Evolutionary conservation across 2,888 invertebrate species (phyloP).

Genomic region (Drosophila borealis): DNA sequence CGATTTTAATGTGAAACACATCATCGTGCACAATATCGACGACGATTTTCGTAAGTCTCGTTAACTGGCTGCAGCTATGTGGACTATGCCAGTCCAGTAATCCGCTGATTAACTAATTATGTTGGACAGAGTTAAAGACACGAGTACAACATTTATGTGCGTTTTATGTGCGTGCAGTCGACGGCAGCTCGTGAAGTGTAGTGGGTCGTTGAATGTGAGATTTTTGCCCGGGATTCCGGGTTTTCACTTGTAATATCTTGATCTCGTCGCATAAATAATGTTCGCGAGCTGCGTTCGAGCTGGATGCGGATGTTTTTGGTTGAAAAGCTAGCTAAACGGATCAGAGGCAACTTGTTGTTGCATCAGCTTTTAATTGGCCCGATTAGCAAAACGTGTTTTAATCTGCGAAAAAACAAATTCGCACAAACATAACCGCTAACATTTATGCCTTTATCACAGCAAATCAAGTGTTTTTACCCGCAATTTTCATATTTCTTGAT

Average conservation of each 20-base stretch:
- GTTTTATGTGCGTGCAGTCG: background rate
- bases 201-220: constrained; percentile 36
- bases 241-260: constrained; percentile 43
- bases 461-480: no score
- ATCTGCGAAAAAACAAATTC: background rate
- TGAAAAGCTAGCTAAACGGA: constrained; percentile 13
- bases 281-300: background rate
- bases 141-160: background rate
- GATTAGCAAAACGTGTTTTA: constrained; percentile 52
- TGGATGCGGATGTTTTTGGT: constrained; percentile 36
- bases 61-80: background rate
- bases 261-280: constrained; percentile 30
- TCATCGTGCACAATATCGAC: no score
- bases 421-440: no score
- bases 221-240: constrained; percentile 39
- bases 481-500: no score
- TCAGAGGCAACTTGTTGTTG: constrained; percentile 31
- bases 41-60: no score
- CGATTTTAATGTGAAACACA: no score
- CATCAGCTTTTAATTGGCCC: constrained; percentile 41
- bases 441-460: no score
- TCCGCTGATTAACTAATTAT: constrained; percentile 26
- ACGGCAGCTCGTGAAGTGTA: constrained; percentile 2
- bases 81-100: constrained; percentile 1
- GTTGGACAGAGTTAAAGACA: background rate